Evolutionary conservation across 2,113 vertebrate genomes (phyloP), one percentile per base, ranked within the genome.

Genomic region (Albula glossodonta): DNA sequence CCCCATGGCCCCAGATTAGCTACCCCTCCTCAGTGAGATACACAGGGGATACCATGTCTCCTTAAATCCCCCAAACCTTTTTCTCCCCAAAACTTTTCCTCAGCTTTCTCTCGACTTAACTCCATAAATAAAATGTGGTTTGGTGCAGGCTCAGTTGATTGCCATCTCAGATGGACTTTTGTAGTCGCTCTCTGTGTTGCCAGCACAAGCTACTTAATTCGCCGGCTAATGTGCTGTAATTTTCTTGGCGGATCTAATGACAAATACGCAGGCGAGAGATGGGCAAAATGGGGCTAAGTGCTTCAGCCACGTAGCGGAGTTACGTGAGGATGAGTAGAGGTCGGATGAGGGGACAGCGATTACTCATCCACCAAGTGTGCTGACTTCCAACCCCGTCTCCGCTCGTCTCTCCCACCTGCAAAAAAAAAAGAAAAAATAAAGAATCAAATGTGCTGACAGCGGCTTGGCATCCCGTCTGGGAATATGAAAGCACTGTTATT

Each of bases 171-270:
- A 49, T 41, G 19, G 9, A 22, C 60, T 70, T 17, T 51, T 50
- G 9, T 63, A 0, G 8, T 22, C 3, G 22, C 22, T 0, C 83
- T 51, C 8, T 31, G 12, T 13, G 49, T 66, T 77, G 82, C 48
- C 9, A n/a, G 31, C 41, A 15, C 83, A 84, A 48, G 6, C 12
- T 31, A 25, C 48, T 66, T 81, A 51, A 31, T 70, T 66, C 17
- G 19, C 17, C 63, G 57, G 57, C 48, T 81, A 85, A 80, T 85
- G 53, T 51, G 78, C 52, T 48, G 85, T 86, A 31, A 86, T 86
- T 82, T 83, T 66, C 80, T 22, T 86, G 22, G 60, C 19, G 80
- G 22, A 41, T 82, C 57, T 70, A 81, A 86, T 48, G 74, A 78
- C 25, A 51, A 53, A 51, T 25, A 50, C n/a, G n/a, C n/a, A 12